These are phyloP conservation scores for Brachionichthys hirsutus DNA, from an alignment of 2,113 vertebrate species.

Conservation along the genomic window DNA sequence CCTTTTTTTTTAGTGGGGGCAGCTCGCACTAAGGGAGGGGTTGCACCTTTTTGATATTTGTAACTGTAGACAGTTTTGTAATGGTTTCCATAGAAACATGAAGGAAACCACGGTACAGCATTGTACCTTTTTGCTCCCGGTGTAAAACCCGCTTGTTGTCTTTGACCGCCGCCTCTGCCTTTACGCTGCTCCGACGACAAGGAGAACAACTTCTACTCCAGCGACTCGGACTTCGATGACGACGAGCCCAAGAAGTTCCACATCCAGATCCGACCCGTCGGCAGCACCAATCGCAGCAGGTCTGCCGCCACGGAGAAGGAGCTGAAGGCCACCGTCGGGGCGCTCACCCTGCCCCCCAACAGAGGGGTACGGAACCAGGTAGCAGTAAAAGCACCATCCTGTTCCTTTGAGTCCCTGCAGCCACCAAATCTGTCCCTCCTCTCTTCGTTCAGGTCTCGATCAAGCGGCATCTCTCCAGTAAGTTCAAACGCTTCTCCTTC, in stretches of 20 bases:
- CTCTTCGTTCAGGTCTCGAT: slow-evolving; percentile 76
- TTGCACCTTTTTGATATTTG: too few species aligned
- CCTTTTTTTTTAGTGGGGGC: slow-evolving; percentile 69
- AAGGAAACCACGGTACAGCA: too few species aligned
- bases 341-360: slow-evolving; percentile 86
- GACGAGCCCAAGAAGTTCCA: slow-evolving; percentile 91
- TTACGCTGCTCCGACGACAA: slow-evolving; percentile 76
- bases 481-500: slow-evolving; percentile 54
- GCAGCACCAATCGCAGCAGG: slow-evolving; percentile 66
- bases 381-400: too few species aligned
- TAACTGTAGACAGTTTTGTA: too few species aligned
- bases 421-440: not conserved
- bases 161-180: slow-evolving; percentile 75
- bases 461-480: slow-evolving; percentile 84
- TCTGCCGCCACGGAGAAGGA: slow-evolving; percentile 81
- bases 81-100: too few species aligned
- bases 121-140: too few species aligned
- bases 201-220: slow-evolving; percentile 85
- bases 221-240: slow-evolving; percentile 93
- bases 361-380: slow-evolving; percentile 68
- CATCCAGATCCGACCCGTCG: slow-evolving; percentile 87
- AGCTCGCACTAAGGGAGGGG: too few species aligned
- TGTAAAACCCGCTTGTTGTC: slow-evolving; percentile 30
- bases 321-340: slow-evolving; percentile 87
- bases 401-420: too few species aligned